These are phyloP conservation scores for Gorilla gorilla DNA, from an alignment of 2,113 vertebrate species.

Conservation along the genomic window DNA sequence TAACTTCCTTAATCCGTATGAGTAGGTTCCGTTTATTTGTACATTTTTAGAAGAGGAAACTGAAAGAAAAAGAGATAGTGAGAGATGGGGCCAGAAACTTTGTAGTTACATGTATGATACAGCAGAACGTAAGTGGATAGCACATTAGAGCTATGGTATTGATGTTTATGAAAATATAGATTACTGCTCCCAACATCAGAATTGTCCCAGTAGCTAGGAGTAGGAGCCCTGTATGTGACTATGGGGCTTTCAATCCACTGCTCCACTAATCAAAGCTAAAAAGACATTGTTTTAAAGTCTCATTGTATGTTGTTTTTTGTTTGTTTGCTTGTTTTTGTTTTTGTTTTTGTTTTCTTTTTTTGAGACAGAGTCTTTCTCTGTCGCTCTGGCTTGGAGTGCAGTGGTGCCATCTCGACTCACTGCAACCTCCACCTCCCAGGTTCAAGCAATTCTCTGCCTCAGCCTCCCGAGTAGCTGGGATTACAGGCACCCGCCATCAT, in stretches of 20 bases:
- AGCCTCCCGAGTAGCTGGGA: too few relatives aligned
- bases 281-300: neutral
- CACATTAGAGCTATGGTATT: neutral
- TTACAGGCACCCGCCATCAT: too few relatives aligned
- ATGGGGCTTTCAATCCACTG: too few relatives aligned
- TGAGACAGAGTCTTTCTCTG: too few relatives aligned
- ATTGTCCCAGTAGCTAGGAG: neutral
- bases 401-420: too few relatives aligned
- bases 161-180: neutral
- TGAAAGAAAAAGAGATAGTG: neutral
- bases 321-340: too few relatives aligned
- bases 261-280: neutral
- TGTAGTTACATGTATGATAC: neutral
- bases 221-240: neutral
- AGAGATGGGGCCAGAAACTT: neutral
- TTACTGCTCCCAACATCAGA: neutral
- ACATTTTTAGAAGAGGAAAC: neutral
- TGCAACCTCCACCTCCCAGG: too few relatives aligned
- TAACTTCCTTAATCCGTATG: neutral
- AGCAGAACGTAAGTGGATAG: too few relatives aligned
- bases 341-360: too few relatives aligned
- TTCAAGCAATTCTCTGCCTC: too few relatives aligned
- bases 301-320: too few relatives aligned
- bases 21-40: neutral
- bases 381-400: too few relatives aligned